Percentiles rank a stretch among this genome's conserved stretches.
Conservation (phyloP, 2,888 invertebrate species). For the Cerastis rubricosa region DNA sequence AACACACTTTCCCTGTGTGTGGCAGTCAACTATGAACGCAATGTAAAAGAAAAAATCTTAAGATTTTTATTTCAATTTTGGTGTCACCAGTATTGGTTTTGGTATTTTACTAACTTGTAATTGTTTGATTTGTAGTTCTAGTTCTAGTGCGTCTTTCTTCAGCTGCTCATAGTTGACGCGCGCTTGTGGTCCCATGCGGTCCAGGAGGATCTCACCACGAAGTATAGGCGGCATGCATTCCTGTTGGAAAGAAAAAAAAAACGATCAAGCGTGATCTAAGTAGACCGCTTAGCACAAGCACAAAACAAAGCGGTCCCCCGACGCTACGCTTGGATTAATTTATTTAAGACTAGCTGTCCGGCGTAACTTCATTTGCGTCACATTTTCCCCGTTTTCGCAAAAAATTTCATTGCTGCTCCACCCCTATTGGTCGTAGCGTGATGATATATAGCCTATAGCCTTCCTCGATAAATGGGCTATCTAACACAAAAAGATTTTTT, state of each 20-base stretch:
- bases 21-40: neutral
- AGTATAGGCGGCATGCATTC: conserved; percentile 94
- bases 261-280: neutral
- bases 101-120: conserved; percentile 89
- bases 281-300: too few species aligned
- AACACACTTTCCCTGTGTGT: neutral
- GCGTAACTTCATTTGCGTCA: too few species aligned
- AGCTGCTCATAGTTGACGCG: conserved; percentile 94
- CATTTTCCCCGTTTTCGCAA: too few species aligned
- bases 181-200: conserved; percentile 93
- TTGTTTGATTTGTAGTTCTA: conserved; percentile 96
- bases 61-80: too few species aligned
- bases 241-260: conserved; percentile 76
- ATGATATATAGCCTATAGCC: too few species aligned
- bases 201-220: conserved; percentile 96
- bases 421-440: too few species aligned
- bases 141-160: conserved; percentile 95
- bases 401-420: too few species aligned
- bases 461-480: too few species aligned
- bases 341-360: too few species aligned
- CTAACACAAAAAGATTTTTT: too few species aligned
- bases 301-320: too few species aligned
- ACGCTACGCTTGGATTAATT: too few species aligned
- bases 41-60: neutral
- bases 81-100: neutral